Base-by-base conservation (phyloP, 2,113 vertebrate genomes). In the Myotis yumanensis region DNA sequence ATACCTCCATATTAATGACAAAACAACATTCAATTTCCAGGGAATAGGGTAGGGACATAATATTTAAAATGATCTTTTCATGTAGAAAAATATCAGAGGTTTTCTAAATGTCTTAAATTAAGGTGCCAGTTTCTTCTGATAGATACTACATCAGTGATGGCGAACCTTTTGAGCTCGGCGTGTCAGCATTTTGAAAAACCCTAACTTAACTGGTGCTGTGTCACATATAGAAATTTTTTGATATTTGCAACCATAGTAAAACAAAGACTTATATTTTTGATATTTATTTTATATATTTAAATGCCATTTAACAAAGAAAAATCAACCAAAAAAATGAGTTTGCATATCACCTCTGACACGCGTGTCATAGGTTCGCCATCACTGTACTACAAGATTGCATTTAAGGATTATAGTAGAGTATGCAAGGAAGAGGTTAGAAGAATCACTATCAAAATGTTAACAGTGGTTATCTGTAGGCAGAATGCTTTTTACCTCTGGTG, bases 51-150 rank as follows among this genome's bases (percentile, higher is more conserved):
- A 25, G 25, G 15, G 16, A 17, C 4, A 89, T 23, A 71, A 66
- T 22, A 86, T 37, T 85, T 59, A 83, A 89, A 64, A 89, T 86
- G 40, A 71, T 48, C 4, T 66, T 64, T 86, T 16, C 37, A 52
- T 68, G 20, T 12, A 83, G n/a, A 80, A 90, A 92, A 51, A 51
- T 35, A 79, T 20, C 37, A 62, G 10, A 94, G 6, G 18, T 89
- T 86, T 84, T 90, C 37, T 66, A 40, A n/a, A 37, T 57, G 51
- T 57, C 57, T 94, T 82, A 51, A 52, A 84, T 84, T 72, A 81
- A 69, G 35, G 22, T 57, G 68, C 10, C 32, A 59, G n/a, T 73
- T 84, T 90, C 64, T 85, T 83, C 75, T 52, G 62, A 51, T 2
- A 73, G 20, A 4, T 84, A 64, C 23, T 54, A 43, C 43, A 43